Conservation (phyloP, 1,140 invertebrate species). For the Aphaenogaster rudis region DNA sequence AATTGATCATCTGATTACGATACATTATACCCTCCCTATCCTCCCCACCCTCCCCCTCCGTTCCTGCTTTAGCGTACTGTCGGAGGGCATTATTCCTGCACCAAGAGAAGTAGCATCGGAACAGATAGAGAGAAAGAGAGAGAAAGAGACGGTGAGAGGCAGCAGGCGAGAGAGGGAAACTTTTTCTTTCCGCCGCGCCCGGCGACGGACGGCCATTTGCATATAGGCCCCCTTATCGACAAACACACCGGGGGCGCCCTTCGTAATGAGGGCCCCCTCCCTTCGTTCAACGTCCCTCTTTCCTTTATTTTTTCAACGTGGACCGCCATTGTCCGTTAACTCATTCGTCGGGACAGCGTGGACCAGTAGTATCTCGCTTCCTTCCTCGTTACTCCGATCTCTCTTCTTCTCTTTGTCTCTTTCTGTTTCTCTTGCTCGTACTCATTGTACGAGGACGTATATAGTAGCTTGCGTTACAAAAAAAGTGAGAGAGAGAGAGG, state of each 20-base stretch:
- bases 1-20: slow-evolving; percentile 87
- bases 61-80: slow-evolving; percentile 66
- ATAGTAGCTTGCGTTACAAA: slow-evolving; percentile 29
- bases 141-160: slow-evolving; percentile 28
- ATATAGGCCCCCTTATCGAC: slow-evolving; percentile 85
- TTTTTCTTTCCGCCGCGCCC: slow-evolving; percentile 72
- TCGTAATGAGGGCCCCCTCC: slow-evolving; percentile 83
- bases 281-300: slow-evolving; percentile 73
- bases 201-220: slow-evolving; percentile 84
- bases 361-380: slow-evolving; percentile 77
- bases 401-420: slow-evolving; percentile 68
- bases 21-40: slow-evolving; percentile 82
- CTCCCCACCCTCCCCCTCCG: slow-evolving; percentile 30
- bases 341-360: slow-evolving; percentile 80
- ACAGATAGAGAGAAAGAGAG: slow-evolving; percentile 37
- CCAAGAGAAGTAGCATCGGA: slow-evolving; percentile 68
- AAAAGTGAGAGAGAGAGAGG: slow-evolving; percentile 43
- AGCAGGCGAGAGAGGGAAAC: slow-evolving; percentile 69
- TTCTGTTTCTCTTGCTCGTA: slow-evolving; percentile 62
- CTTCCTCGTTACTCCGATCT: slow-evolving; percentile 71
- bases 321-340: slow-evolving; percentile 81
- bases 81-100: slow-evolving; percentile 83
- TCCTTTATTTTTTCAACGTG: slow-evolving; percentile 82
- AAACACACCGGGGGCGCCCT: slow-evolving; percentile 84
- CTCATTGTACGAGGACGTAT: slow-evolving; percentile 64